Percentiles rank a stretch among this genome's conserved stretches.
Evolutionary conservation across 2,888 invertebrate genomes (phyloP).

Genomic region (Physocephala rufipes): DNA sequence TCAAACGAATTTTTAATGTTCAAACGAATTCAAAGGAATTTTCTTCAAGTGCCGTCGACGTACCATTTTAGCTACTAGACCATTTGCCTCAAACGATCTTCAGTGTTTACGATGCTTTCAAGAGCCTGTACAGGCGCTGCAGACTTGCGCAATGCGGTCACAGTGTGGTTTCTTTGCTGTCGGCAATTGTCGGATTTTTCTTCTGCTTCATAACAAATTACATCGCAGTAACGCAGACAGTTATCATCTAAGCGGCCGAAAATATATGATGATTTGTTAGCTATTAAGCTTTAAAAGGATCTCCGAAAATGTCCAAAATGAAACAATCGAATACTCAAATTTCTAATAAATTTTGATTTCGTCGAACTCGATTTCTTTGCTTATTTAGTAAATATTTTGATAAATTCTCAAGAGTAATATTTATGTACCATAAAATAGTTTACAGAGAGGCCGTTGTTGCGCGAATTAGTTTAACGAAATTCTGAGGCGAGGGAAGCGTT

Average conservation of each 20-base stretch:
- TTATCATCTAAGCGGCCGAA: too few species aligned
- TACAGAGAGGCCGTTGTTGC: not conserved
- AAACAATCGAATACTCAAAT: not conserved
- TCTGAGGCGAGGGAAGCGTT: too few species aligned
- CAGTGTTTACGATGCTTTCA: too few species aligned
- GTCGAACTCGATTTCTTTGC: not conserved
- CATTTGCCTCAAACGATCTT: too few species aligned
- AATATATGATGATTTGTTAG: too few species aligned
- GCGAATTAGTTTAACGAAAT: not conserved
- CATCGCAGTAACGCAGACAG: not conserved
- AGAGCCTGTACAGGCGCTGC: not conserved
- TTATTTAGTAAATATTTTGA: conserved; percentile 28
- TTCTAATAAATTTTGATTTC: not conserved
- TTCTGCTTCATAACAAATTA: not conserved
- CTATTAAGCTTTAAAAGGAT: not conserved
- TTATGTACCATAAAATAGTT: conserved; percentile 22
- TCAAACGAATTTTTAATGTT: too few species aligned
- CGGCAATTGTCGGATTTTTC: not conserved
- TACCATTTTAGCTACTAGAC: not conserved
- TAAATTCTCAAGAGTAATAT: conserved; percentile 10
- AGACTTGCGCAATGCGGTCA: not conserved
- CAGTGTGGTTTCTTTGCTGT: not conserved
- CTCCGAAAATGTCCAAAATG: not conserved
- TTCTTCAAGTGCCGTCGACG: not conserved
- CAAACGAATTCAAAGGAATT: conserved; percentile 17